Percentiles rank a stretch among this genome's conserved stretches.
Conservation (phyloP, 2,113 vertebrate species). For the Grammomys surdaster region DNA sequence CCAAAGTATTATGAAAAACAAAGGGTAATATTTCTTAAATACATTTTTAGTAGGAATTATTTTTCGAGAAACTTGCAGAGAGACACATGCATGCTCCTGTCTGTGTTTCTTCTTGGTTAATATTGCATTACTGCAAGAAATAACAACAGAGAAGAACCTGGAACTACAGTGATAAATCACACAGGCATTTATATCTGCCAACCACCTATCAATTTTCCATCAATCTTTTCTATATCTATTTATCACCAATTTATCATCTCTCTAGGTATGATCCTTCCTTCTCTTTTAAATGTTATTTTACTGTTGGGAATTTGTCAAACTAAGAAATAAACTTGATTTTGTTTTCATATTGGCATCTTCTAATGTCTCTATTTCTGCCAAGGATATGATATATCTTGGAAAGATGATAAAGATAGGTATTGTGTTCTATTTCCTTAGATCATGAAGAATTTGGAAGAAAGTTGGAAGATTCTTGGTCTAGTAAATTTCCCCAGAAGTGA, state of each 20-base stretch:
- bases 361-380: background rate
- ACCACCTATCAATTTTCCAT: background rate
- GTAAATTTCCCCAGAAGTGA: background rate
- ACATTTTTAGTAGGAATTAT: slow-evolving; percentile 4
- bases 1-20: background rate
- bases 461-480: background rate
- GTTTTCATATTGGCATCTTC: background rate
- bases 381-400: background rate
- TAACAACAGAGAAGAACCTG: background rate
- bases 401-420: background rate
- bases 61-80: background rate
- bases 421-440: background rate
- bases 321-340: slow-evolving; percentile 2
- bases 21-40: background rate
- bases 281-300: background rate
- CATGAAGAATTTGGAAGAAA: background rate
- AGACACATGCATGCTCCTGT: background rate
- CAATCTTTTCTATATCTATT: background rate
- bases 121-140: background rate
- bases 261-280: background rate
- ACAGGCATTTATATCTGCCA: background rate
- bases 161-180: background rate
- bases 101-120: background rate
- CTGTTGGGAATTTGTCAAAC: background rate
- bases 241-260: background rate